Percentiles rank a stretch among this genome's conserved stretches.
These are phyloP conservation scores for Sphenodon punctatus DNA, from an alignment of 2,797 vertebrate species.

Conservation along the genomic window DNA sequence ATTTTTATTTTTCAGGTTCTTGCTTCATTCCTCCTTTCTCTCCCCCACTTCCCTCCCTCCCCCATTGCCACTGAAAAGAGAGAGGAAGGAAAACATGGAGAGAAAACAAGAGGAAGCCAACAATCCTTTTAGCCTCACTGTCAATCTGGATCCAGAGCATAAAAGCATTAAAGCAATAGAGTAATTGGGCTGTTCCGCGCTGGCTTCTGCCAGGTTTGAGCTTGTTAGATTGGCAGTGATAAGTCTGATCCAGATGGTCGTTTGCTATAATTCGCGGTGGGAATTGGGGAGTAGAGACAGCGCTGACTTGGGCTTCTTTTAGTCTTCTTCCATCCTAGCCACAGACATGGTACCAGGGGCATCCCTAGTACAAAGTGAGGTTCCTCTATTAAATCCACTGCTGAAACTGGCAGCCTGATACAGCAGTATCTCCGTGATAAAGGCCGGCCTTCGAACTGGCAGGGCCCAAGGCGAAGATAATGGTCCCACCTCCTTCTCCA, in stretches of 20 bases:
- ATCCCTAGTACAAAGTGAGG: not conserved
- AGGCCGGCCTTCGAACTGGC: too few relatives aligned
- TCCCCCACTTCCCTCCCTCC: not conserved
- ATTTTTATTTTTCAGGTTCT: not conserved
- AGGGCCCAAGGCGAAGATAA: too few relatives aligned
- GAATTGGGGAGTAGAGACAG: not conserved
- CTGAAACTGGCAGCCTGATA: not conserved
- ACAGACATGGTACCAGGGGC: not conserved
- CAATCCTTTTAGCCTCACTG: not conserved
- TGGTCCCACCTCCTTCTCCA: too few relatives aligned
- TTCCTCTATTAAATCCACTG: rapidly evolving
- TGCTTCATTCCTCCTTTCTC: not conserved
- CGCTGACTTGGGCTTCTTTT: not conserved
- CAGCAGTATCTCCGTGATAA: too few relatives aligned
- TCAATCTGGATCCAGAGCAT: not conserved
- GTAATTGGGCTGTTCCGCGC: not conserved
- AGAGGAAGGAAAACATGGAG: not conserved
- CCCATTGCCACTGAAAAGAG: not conserved
- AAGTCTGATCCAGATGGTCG: not conserved
- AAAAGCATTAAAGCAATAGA: not conserved
- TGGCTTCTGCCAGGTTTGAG: not conserved
- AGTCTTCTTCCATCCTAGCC: not conserved
- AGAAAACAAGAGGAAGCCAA: not conserved
- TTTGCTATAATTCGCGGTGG: not conserved
- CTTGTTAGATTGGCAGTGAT: not conserved